These are phyloP conservation scores for Sardina pilchardus DNA, from an alignment of 2,113 vertebrate genomes.

Conservation along the genomic window DNA sequence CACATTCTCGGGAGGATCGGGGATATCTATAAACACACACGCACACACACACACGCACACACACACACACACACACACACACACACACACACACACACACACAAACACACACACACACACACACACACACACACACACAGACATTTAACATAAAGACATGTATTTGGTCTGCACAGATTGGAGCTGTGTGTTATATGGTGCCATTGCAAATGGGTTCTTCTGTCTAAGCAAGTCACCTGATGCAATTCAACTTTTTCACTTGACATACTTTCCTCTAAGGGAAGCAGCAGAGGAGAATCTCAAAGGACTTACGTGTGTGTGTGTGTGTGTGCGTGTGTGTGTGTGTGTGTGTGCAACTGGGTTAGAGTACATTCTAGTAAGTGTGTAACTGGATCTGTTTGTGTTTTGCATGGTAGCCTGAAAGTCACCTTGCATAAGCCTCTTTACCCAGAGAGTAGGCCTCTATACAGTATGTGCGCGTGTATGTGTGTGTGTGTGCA, in stretches of 20 bases:
- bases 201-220: neutral
- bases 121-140: neutral
- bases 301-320: neutral
- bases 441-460: no score
- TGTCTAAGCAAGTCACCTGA: neutral
- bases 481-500: neutral
- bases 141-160: neutral
- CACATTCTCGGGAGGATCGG: conserved; percentile 82
- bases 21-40: conserved; percentile 74
- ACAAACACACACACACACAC: neutral
- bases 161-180: no score
- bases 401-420: no score
- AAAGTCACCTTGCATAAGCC: no score
- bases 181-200: no score
- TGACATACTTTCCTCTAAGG: neutral
- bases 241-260: no score
- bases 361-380: neutral
- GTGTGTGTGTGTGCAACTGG: no score
- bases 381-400: neutral
- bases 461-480: neutral
- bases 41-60: neutral
- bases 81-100: neutral
- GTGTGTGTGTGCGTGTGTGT: no score
- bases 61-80: neutral
- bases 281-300: no score